Evolutionary conservation across 2,797 vertebrate species (phyloP).

Genomic region (Phrynocephalus guinanensis): DNA sequence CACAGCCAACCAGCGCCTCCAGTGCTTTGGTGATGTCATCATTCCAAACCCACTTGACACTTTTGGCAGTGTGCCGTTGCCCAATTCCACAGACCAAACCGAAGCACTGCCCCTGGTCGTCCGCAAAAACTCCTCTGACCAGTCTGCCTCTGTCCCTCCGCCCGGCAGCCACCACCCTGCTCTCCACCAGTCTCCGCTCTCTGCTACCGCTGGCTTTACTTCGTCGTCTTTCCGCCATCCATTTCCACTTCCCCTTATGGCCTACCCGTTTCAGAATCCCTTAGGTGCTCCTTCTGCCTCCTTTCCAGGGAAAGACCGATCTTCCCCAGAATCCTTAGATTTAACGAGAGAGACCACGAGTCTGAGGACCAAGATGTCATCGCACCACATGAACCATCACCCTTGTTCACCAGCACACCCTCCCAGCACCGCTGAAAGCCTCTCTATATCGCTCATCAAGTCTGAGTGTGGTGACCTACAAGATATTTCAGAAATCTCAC

Average conservation of each 20-base stretch:
- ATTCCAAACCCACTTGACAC: slow-evolving; percentile 95
- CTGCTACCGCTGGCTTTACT: slow-evolving; percentile 91
- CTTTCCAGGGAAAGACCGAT: slow-evolving; percentile 91
- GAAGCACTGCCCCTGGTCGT: slow-evolving; percentile 96
- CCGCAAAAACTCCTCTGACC: slow-evolving; percentile 93
- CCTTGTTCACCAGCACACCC: slow-evolving; percentile 93
- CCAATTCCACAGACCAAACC: slow-evolving; percentile 91
- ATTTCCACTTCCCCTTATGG: slow-evolving; percentile 94
- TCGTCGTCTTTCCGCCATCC: slow-evolving; percentile 95
- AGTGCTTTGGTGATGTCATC: slow-evolving; percentile 97
- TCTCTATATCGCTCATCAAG: slow-evolving; percentile 96
- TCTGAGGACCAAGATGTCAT: slow-evolving; percentile 98
- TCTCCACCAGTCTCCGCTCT: slow-evolving; percentile 94
- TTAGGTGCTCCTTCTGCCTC: slow-evolving; percentile 88
- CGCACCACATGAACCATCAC: slow-evolving; percentile 93
- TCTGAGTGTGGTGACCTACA: slow-evolving; percentile 96
- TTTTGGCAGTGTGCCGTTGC: slow-evolving; percentile 89
- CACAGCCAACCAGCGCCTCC: slow-evolving; percentile 93
- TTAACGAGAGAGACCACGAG: slow-evolving; percentile 94
- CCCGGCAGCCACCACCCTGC: slow-evolving; percentile 89
- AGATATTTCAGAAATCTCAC: slow-evolving; percentile 98
- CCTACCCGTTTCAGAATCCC: slow-evolving; percentile 95
- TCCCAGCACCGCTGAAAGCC: slow-evolving; percentile 90
- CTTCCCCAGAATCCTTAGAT: slow-evolving; percentile 96
- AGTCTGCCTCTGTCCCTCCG: slow-evolving; percentile 88